Conservation (phyloP, 2,797 vertebrate species). For the Podarcis siculus region DNA sequence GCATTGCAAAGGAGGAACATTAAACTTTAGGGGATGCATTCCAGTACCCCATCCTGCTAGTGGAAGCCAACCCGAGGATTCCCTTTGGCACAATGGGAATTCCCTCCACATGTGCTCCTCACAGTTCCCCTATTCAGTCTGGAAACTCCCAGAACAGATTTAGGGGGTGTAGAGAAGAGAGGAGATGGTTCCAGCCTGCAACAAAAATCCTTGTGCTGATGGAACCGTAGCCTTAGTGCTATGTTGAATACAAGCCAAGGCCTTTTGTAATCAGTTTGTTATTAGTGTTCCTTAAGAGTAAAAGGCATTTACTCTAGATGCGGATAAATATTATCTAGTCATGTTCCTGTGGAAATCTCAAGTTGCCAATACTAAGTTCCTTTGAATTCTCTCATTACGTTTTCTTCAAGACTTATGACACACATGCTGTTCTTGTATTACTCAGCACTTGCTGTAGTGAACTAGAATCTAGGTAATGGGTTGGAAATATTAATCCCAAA, state of each 20-base stretch:
- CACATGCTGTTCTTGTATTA: neutral
- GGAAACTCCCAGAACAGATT: too few species aligned
- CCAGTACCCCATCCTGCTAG: too few species aligned
- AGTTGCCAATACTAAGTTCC: neutral
- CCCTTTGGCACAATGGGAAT: too few species aligned
- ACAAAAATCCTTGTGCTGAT: too few species aligned
- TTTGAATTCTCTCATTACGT: neutral
- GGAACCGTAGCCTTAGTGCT: too few species aligned
- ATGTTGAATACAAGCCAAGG: neutral
- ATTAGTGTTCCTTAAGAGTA: neutral
- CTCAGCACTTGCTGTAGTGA: neutral
- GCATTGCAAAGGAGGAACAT: neutral
- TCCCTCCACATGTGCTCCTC: too few species aligned
- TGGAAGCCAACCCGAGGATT: too few species aligned
- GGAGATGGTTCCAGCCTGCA: too few species aligned
- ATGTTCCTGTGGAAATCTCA: slow-evolving; percentile 12
- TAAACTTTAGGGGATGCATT: neutral
- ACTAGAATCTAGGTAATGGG: neutral
- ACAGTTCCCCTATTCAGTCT: too few species aligned
- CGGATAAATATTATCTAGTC: neutral
- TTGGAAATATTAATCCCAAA: neutral
- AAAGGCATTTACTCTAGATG: neutral
- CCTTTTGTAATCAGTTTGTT: neutral
- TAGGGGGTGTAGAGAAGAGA: too few species aligned
- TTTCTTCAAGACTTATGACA: slow-evolving; percentile 12